phyloP scores from a whole-genome alignment of 1,140 invertebrate species.

The Teleogryllus occipitalis region DNA sequence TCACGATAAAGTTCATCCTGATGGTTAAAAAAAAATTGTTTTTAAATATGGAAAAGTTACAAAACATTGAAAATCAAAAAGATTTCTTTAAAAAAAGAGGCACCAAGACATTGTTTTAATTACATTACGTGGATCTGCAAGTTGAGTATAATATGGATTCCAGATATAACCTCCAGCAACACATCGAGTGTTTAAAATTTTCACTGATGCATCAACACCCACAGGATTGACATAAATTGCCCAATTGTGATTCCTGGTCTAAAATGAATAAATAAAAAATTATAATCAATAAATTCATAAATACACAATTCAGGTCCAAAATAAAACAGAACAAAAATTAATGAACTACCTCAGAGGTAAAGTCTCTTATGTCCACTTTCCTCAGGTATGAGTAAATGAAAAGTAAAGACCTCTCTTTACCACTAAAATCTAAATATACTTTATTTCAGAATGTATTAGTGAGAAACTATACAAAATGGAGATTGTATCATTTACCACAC shows the following conservation, averaged over 20 bases:
- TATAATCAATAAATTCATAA: too few species aligned
- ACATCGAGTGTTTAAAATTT: constrained; percentile 68
- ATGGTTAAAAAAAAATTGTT: neutral
- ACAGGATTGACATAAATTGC: constrained; percentile 88
- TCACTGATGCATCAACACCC: constrained; percentile 82
- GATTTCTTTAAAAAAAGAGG: neutral
- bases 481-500: too few species aligned
- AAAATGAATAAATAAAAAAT: constrained; percentile 33
- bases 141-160: constrained; percentile 88
- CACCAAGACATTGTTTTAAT: constrained; percentile 29
- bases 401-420: too few species aligned
- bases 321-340: neutral
- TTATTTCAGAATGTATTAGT: too few species aligned
- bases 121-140: constrained; percentile 82
- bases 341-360: neutral
- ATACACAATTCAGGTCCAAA: neutral
- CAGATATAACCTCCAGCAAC: constrained; percentile 83
- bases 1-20: constrained; percentile 73
- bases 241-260: constrained; percentile 84
- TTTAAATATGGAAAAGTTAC: neutral
- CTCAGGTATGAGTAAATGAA: too few species aligned
- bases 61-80: neutral
- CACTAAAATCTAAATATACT: too few species aligned
- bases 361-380: neutral
- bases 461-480: too few species aligned